Base-by-base conservation (phyloP, 2,888 invertebrate species). In the Thysanoteuthis rhombus region DNA sequence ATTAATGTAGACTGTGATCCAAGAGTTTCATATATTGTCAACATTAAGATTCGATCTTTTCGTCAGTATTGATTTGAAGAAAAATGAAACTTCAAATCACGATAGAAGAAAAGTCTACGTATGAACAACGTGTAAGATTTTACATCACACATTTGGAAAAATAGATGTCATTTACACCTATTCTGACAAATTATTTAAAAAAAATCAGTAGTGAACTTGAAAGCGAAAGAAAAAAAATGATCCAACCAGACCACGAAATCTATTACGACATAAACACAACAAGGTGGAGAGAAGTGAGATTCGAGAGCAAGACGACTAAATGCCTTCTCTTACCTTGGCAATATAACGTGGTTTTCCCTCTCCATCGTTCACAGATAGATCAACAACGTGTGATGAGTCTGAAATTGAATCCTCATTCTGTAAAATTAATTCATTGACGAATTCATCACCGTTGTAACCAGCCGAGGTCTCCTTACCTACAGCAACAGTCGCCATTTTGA, bases 401-500 rank as follows among this genome's bases (percentile, higher is more conserved):
- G 75, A 75, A 75, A 75, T 4, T 75, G 75, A 75, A 75, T 75
- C 36, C 75, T 36, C 75, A 36, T 75, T 75, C n/a, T 75, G n/a
- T 75, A 75, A 75, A n/a, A 16, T 75, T 75, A 75, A 75, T 36
- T 75, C 75, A 75, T 75, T 75, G n/a, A n/a, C 75, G n/a, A 25
- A 75, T 75, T 75, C 4, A 75, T 75, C 75, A 36, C n/a, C 75
- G 16, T 75, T 36, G 3, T 16, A 75, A 75, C n/a, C n/a, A 36
- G 75, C 25, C 91, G 10, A 10, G 40, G 40, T 22, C 38, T 40
- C 91, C 38, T 38, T 32, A 10, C 36, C 91, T 91, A 39, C 38
- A 42, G 40, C 38, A 42, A 91, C 38, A 40, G 91, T 39, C 38
- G 91, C 91, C 91, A 91, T 91, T 42, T 91, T 91, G 91, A 42